Conservation (phyloP, 2,888 invertebrate species). For the Hymenopus coronatus region DNA sequence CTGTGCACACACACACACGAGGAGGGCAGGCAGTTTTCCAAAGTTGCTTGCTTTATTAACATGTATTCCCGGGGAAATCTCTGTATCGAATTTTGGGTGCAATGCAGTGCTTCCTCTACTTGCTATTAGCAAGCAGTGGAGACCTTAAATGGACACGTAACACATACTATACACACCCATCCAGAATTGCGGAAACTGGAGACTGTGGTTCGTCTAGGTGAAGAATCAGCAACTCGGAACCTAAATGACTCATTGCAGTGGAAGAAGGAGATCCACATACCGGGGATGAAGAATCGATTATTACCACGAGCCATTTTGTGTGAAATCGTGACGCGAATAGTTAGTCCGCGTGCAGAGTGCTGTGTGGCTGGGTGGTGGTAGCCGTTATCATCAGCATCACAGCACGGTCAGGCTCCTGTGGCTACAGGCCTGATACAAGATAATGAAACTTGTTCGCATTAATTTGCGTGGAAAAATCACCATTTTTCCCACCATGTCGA, state of each 20-base stretch:
- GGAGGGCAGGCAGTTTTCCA: too few relatives aligned
- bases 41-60: too few relatives aligned
- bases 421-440: background rate
- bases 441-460: background rate
- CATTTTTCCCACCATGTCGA: background rate
- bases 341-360: background rate
- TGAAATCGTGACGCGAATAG: background rate
- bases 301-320: background rate
- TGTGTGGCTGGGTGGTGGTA: background rate
- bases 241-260: background rate
- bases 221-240: background rate
- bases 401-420: background rate
- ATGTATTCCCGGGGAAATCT: too few relatives aligned
- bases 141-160: too few relatives aligned
- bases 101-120: too few relatives aligned
- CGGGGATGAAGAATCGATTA: background rate
- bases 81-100: too few relatives aligned
- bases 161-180: background rate
- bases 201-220: background rate
- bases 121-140: too few relatives aligned
- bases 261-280: background rate
- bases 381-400: background rate
- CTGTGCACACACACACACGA: too few relatives aligned
- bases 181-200: background rate
- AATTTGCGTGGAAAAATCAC: background rate